Evolutionary conservation across 2,797 vertebrate genomes (phyloP).

Genomic region (Geotria australis): DNA sequence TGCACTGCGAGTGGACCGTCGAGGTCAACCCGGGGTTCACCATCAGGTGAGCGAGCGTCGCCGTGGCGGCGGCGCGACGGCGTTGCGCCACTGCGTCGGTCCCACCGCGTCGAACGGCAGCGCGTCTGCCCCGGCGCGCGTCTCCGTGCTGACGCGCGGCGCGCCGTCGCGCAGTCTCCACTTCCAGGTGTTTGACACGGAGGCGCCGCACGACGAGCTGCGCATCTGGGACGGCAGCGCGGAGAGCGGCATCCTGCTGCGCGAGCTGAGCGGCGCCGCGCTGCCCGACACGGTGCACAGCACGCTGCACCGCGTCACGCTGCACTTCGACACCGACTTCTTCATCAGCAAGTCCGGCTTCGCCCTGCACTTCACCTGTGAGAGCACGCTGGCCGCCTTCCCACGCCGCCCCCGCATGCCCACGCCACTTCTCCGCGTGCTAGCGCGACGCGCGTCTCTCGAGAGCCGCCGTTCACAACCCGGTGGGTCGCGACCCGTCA

Average conservation of each 20-base stretch:
- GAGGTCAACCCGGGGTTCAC: slow-evolving; percentile 73
- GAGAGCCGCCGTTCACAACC: no score
- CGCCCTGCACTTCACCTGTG: slow-evolving; percentile 74
- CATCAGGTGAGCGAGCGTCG: slow-evolving; percentile 35
- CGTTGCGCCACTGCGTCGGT: no score
- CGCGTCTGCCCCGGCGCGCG: neutral
- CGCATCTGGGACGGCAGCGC: slow-evolving; percentile 81
- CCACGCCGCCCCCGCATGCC: neutral
- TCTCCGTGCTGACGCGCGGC: neutral
- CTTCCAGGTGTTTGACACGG: slow-evolving; percentile 85
- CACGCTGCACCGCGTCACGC: slow-evolving; percentile 58
- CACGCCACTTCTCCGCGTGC: neutral
- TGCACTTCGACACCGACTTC: slow-evolving; percentile 94
- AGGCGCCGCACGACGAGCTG: slow-evolving; percentile 71
- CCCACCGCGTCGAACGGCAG: neutral
- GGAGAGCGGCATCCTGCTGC: slow-evolving; percentile 62
- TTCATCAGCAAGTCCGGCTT: slow-evolving; percentile 98
- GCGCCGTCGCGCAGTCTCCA: slow-evolving; percentile 25
- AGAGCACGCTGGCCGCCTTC: slow-evolving; percentile 4
- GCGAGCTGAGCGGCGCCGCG: slow-evolving; percentile 44
- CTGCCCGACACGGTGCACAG: slow-evolving; percentile 57
- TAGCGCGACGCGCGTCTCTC: no score
- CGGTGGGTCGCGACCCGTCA: no score
- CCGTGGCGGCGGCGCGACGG: no score
- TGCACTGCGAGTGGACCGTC: slow-evolving; percentile 79